Conservation (phyloP, 2,797 vertebrate genomes). For the Oreochromis grahami region DNA sequence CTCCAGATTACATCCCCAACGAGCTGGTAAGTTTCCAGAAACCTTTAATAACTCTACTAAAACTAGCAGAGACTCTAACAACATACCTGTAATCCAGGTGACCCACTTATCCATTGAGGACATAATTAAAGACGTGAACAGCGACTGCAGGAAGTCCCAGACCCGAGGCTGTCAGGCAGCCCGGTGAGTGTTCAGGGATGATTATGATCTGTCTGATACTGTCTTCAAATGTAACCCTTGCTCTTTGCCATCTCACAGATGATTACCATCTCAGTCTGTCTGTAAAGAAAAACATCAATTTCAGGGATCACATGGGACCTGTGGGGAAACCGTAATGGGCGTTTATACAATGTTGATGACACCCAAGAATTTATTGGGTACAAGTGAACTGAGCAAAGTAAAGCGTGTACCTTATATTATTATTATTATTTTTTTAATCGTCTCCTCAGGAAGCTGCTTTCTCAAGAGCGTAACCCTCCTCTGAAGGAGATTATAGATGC, state of each 20-base stretch:
- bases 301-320: neutral
- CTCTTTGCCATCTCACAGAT: neutral
- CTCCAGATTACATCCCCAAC: conserved; percentile 35
- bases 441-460: conserved; percentile 81
- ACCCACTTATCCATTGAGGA: conserved; percentile 69
- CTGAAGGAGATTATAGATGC: conserved; percentile 79
- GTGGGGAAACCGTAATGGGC: neutral
- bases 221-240: neutral
- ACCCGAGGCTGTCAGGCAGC: conserved; percentile 81
- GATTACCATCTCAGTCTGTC: neutral
- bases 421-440: too few relatives aligned
- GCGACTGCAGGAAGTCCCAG: conserved; percentile 60
- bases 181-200: conserved; percentile 74
- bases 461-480: conserved; percentile 81
- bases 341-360: neutral
- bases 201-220: neutral
- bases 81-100: conserved; percentile 33
- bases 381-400: neutral
- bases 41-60: fast-evolving
- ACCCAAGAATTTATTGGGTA: neutral
- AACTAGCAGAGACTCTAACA: neutral
- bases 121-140: conserved; percentile 74
- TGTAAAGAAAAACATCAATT: neutral
- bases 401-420: neutral
- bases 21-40: conserved; percentile 24